Evolutionary conservation across 2,797 vertebrate species (phyloP).

Genomic region (Ataeniobius toweri): DNA sequence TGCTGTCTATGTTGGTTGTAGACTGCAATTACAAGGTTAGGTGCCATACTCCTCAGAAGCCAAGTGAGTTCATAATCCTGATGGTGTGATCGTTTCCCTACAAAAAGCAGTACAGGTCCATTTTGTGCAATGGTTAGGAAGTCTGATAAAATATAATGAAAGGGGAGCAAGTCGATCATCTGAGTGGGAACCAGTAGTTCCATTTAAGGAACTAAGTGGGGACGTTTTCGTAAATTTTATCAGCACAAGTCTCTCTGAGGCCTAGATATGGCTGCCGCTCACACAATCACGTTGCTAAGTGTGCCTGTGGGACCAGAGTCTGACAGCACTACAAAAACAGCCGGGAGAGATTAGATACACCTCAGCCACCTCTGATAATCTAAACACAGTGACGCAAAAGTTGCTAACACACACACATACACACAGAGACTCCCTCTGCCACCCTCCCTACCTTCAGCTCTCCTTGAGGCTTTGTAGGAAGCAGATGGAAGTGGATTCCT

Average conservation of each 20-base stretch:
- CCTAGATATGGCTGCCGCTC: slow-evolving; percentile 31
- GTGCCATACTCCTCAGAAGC: neutral
- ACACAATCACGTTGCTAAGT: slow-evolving; percentile 45
- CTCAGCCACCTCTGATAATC: slow-evolving; percentile 65
- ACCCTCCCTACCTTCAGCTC: slow-evolving; percentile 22
- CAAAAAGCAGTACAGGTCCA: neutral
- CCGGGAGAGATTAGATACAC: slow-evolving; percentile 86
- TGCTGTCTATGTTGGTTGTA: neutral
- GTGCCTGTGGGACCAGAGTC: slow-evolving; percentile 62
- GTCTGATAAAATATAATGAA: slow-evolving; percentile 23
- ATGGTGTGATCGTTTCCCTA: neutral
- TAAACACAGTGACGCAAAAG: slow-evolving; percentile 57
- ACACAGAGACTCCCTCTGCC: slow-evolving; percentile 6
- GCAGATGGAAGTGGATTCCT: slow-evolving; percentile 60
- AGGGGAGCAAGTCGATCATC: slow-evolving; percentile 13
- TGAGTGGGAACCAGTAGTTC: slow-evolving; percentile 36
- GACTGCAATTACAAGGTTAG: neutral
- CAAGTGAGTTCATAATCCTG: neutral
- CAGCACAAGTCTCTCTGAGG: slow-evolving; percentile 44
- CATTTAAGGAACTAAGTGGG: slow-evolving; percentile 66
- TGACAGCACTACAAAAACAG: slow-evolving; percentile 75
- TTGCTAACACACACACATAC: slow-evolving; percentile 50
- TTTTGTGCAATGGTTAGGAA: slow-evolving; percentile 10
- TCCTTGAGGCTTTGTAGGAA: slow-evolving; percentile 42
- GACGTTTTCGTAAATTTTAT: slow-evolving; percentile 50